Conservation (phyloP, 2,888 invertebrate species). For the Catocala nupta region DNA sequence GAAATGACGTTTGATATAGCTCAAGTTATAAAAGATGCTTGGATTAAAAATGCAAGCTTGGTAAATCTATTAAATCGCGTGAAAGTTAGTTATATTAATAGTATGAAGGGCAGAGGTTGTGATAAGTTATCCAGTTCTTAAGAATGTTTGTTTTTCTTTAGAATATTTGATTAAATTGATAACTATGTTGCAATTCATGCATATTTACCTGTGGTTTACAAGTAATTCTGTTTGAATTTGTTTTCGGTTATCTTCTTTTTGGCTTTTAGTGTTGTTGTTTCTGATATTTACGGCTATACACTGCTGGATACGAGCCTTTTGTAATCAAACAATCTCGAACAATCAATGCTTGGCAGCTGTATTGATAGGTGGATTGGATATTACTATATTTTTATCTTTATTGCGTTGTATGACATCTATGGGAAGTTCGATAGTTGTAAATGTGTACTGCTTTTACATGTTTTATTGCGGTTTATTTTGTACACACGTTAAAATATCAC, state of each 20-base stretch:
- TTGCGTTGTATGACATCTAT: constrained; percentile 5
- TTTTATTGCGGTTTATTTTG: too few relatives aligned
- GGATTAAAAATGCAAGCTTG: constrained; percentile 19
- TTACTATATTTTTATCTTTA: constrained; percentile 7
- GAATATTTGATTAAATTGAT: constrained; percentile 52
- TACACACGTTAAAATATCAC: too few relatives aligned
- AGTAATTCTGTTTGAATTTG: constrained; percentile 8
- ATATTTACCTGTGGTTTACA: constrained; percentile 10
- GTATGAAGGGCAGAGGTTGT: constrained; percentile 57
- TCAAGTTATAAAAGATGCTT: constrained; percentile 9
- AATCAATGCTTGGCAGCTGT: constrained; percentile 3
- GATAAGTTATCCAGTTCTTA: constrained; percentile 38
- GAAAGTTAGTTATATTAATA: constrained; percentile 62
- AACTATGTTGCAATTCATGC: constrained; percentile 25
- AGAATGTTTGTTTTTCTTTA: constrained; percentile 55
- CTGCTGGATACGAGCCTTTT: constrained; percentile 13
- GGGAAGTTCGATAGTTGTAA: neutral
- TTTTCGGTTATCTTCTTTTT: neutral
- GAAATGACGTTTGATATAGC: neutral
- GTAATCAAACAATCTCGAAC: constrained; percentile 6
- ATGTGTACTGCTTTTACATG: too few relatives aligned
- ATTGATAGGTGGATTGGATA: neutral
- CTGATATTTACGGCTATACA: constrained; percentile 10
- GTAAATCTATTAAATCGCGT: constrained; percentile 55
- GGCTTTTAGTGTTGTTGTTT: constrained; percentile 1